phyloP scores from a whole-genome alignment of 2,888 invertebrate species.

The Spilarctia lutea region DNA sequence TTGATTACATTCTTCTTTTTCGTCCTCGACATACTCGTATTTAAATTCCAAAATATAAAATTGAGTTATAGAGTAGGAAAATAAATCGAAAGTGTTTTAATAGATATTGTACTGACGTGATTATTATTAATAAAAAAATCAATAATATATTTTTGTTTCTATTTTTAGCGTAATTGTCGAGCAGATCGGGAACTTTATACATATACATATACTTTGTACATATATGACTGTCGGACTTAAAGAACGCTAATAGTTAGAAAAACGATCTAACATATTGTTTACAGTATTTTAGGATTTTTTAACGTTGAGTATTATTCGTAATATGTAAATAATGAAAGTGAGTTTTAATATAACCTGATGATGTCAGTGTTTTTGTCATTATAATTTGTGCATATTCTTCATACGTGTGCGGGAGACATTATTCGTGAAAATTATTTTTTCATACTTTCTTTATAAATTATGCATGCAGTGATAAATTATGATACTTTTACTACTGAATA shows the following conservation, averaged over 20 bases:
- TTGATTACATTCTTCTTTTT: neutral
- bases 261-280: no score
- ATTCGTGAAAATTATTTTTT: neutral
- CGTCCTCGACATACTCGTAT: neutral
- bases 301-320: neutral
- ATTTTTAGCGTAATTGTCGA: no score
- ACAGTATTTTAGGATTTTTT: no score
- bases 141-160: no score
- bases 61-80: neutral
- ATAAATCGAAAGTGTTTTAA: no score
- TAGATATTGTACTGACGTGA: no score
- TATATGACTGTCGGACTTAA: neutral
- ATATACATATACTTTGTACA: no score
- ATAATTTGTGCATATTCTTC: neutral
- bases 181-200: no score
- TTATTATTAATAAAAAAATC: no score
- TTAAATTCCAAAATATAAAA: neutral
- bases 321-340: neutral
- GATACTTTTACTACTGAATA: neutral
- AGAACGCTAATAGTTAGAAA: neutral
- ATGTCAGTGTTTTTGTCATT: neutral
- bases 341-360: neutral
- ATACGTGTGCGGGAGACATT: neutral
- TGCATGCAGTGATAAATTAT: conserved; percentile 3
- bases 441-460: neutral